Base-by-base conservation (phyloP, 1,140 invertebrate genomes). In the Lasaia peninsularis region DNA sequence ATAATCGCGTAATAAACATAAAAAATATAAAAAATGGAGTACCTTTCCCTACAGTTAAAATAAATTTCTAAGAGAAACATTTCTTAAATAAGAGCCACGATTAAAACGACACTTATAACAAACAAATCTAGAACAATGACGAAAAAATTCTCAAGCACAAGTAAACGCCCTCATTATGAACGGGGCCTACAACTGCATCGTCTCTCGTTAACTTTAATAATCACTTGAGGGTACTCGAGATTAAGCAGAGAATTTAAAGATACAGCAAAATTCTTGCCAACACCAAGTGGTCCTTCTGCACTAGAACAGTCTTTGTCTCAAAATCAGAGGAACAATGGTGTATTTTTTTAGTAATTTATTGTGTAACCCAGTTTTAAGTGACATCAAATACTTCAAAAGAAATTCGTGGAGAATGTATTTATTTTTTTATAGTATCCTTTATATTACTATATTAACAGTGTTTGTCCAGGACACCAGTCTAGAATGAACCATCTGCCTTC, bases 241-340 rank as follows among this genome's bases (percentile, higher is more conserved):
- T 74, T 68, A 65, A 75, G 65, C 72, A 57, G 65, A 63, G 67
- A 75, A 71, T 73, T 73, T 69, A 70, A 76, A 78, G 75, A 78
- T 63, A 78, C 75, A 78, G 67, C 72, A 62, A 62, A 63, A 71
- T 69, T 67, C 70, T 78, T 78, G 75, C 72, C 75, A 78, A 75
- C 56, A 35, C 60, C 32, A 52, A 77, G 73, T 69, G 71, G 58
- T 62, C 62, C 70, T 72, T 60, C 53, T 55, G 53, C 53, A 32
- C 56, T 66, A 56, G 54, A 55, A 53, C 9, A 55, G 54, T 67
- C 67, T 64, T 69, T 66, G 61, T 61, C 53, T 55, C 28, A 32
- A 44, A 33, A 59, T 57, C 50, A 50, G 52, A 50, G 52, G 37
- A 40, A 40, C 37, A 34, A 63, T 63, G 49, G 33, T 65, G 63